Evolutionary conservation across 2,797 vertebrate species (phyloP).

Genomic region (Notamacropus eugenii): DNA sequence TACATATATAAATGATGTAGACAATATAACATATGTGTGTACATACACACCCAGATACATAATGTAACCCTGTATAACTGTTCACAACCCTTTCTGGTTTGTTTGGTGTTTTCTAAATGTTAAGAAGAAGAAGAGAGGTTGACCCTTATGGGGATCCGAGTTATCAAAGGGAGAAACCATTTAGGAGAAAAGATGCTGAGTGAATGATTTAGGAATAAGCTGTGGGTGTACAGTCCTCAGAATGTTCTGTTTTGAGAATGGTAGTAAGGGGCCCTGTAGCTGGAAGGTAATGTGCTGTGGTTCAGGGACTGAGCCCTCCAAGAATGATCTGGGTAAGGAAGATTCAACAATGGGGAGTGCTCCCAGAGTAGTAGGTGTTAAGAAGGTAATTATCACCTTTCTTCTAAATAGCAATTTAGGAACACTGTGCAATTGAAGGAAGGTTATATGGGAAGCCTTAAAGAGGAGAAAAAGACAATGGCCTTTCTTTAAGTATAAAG

Average conservation of each 20-base stretch:
- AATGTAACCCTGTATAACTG: not conserved
- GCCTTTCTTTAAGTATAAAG: not conserved
- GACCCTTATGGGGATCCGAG: not conserved
- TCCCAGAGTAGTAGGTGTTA: not conserved
- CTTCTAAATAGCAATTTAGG: not conserved
- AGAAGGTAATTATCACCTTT: not conserved
- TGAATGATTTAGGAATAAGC: not conserved
- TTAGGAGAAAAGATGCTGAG: not conserved
- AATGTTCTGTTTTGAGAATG: not conserved
- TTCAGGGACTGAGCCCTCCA: not conserved
- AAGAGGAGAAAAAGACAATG: not conserved
- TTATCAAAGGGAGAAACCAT: not conserved
- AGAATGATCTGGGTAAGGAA: not conserved
- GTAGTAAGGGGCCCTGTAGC: not conserved
- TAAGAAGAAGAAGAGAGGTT: not conserved
- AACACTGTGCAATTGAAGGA: not conserved
- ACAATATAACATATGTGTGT: not conserved
- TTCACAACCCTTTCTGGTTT: not conserved
- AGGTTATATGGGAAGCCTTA: not conserved
- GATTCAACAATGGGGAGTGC: not conserved
- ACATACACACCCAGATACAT: not conserved
- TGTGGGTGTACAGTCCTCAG: not conserved
- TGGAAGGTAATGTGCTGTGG: not conserved
- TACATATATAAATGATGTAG: not conserved
- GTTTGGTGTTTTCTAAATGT: not conserved